These are phyloP conservation scores for Eudyptes chrysolophus DNA, from an alignment of 2,113 vertebrate genomes.

Conservation along the genomic window DNA sequence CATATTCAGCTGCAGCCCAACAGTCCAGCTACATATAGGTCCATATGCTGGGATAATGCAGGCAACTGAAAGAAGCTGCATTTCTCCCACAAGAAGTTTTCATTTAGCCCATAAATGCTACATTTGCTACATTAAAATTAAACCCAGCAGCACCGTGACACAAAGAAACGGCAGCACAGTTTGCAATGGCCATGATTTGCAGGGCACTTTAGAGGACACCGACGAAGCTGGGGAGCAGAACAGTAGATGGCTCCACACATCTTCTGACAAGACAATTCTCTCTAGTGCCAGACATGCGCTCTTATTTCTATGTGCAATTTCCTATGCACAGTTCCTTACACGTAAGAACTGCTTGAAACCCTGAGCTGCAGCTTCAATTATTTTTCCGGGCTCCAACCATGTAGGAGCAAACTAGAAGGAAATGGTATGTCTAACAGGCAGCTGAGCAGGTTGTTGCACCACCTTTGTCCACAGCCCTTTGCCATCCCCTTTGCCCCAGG, in stretches of 20 bases:
- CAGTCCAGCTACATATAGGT: neutral
- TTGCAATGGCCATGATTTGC: neutral
- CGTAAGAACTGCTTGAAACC: neutral
- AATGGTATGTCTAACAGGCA: neutral
- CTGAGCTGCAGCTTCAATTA: neutral
- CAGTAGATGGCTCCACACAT: accelerated
- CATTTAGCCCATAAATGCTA: neutral
- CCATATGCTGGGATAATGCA: accelerated
- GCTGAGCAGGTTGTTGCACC: neutral
- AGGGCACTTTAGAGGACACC: accelerated
- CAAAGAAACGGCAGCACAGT: neutral
- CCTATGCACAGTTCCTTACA: accelerated
- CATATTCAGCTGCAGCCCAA: neutral
- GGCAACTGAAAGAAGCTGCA: neutral
- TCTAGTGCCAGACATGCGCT: neutral
- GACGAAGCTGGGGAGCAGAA: accelerated
- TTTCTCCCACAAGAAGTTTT: neutral
- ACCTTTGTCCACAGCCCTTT: neutral
- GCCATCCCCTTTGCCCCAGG: neutral
- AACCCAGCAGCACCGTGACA: neutral
- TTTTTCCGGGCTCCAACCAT: neutral
- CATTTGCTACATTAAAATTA: neutral
- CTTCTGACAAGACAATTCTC: neutral
- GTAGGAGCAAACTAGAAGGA: neutral
- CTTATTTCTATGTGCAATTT: neutral